Percentiles rank a stretch among this genome's conserved stretches.
These are phyloP conservation scores for Andrena camellia DNA, from an alignment of 2,888 invertebrate genomes.

Conservation along the genomic window DNA sequence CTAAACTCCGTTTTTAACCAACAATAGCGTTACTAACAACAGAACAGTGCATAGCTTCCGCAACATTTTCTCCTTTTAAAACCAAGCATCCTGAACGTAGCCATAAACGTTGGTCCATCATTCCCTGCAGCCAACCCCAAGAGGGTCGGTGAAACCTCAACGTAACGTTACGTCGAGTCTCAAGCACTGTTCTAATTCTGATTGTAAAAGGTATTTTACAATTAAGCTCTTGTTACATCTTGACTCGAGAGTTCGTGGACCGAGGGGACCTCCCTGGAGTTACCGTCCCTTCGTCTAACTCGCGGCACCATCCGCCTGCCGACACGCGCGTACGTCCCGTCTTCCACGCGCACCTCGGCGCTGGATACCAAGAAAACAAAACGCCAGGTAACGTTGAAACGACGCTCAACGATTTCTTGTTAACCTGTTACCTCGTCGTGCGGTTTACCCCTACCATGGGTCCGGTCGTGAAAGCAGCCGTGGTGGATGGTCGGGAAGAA, in stretches of 20 bases:
- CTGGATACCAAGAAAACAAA: constrained; percentile 16
- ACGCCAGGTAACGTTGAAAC: constrained; percentile 23
- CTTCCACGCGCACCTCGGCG: not conserved
- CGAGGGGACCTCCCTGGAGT: no score
- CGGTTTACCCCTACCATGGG: constrained; percentile 70
- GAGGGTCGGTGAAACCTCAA: no score
- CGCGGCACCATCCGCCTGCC: not conserved
- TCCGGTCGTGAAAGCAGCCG: constrained; percentile 29
- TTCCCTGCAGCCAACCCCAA: no score
- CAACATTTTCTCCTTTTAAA: no score
- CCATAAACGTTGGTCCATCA: no score
- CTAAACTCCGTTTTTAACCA: not conserved
- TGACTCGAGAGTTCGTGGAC: no score
- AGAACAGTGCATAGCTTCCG: not conserved
- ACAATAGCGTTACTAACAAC: not conserved
- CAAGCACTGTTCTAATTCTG: no score
- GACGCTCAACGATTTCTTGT: constrained; percentile 67
- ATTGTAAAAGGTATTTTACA: no score
- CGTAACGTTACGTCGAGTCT: no score
- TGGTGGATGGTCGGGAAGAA: constrained; percentile 8
- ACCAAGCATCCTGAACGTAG: no score
- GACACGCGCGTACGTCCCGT: not conserved
- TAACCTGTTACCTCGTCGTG: constrained; percentile 74
- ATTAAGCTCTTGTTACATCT: no score
- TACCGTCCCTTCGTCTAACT: no score